phyloP scores from a whole-genome alignment of 1,140 invertebrate genomes.

The Stratiolaelaps scimitus region DNA sequence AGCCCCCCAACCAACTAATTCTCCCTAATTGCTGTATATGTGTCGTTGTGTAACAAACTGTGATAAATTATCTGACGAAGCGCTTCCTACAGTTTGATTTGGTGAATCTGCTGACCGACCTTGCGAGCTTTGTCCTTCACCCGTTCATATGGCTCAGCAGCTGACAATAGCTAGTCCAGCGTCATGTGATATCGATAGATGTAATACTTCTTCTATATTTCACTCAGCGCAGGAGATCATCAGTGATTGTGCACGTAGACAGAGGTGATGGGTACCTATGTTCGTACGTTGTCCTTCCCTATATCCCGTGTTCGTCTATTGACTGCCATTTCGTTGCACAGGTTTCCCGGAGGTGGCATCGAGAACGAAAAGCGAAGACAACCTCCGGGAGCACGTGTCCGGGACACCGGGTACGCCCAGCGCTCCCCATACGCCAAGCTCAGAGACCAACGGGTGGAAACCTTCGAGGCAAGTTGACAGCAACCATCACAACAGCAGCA shows the following conservation, averaged over 20 bases:
- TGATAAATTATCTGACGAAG: no score
- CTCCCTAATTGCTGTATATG: no score
- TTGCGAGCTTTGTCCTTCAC: no score
- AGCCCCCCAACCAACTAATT: no score
- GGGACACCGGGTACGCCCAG: no score
- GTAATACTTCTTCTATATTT: background rate
- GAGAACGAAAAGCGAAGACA: slow-evolving; percentile 27
- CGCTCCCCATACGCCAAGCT: slow-evolving; percentile 1
- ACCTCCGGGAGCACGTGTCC: background rate
- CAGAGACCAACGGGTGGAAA: slow-evolving; percentile 23
- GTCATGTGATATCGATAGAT: no score
- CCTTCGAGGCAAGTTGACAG: slow-evolving; percentile 28
- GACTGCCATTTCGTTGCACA: background rate
- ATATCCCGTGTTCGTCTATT: no score
- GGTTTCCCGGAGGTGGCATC: slow-evolving; percentile 15
- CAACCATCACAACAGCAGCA: background rate
- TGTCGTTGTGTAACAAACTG: no score
- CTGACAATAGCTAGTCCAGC: no score
- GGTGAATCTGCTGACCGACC: background rate
- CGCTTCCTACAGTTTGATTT: no score
- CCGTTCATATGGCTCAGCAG: no score
- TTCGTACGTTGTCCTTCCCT: background rate
- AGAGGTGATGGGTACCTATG: background rate
- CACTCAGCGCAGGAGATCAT: no score
- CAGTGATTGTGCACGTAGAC: slow-evolving; percentile 1